phyloP scores from a whole-genome alignment of 1,140 invertebrate genomes.

The Zaprionus ornatus region DNA sequence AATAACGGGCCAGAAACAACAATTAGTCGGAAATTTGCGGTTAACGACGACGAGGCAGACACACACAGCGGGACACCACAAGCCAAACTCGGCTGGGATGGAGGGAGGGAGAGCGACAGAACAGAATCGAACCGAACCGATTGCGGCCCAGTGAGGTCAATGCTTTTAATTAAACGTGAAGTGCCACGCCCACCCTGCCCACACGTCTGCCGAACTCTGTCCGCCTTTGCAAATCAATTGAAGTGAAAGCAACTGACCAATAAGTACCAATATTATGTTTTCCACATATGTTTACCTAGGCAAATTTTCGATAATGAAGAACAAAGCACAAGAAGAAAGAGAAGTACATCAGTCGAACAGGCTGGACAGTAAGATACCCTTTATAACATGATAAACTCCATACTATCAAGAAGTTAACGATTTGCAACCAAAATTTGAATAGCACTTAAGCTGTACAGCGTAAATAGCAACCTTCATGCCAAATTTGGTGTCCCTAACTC shows the following conservation, averaged over 20 bases:
- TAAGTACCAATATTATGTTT: too few species aligned
- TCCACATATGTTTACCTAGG: neutral
- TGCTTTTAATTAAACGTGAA: neutral
- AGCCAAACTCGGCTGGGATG: neutral
- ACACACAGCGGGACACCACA: neutral
- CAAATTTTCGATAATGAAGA: neutral
- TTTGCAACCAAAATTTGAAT: too few species aligned
- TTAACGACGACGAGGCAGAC: neutral
- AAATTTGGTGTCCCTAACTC: too few species aligned
- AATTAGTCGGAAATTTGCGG: constrained; percentile 17
- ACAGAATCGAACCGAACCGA: neutral
- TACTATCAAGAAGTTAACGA: too few species aligned
- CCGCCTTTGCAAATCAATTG: too few species aligned
- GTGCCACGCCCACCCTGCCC: neutral
- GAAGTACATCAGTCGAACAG: too few species aligned
- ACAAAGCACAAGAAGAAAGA: too few species aligned
- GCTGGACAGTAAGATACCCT: too few species aligned
- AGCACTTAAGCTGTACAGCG: too few species aligned
- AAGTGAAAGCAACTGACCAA: too few species aligned
- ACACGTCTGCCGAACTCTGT: neutral
- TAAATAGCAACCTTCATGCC: too few species aligned
- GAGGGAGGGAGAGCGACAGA: neutral
- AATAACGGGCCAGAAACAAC: constrained; percentile 1
- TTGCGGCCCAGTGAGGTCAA: neutral
- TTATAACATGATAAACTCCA: too few species aligned